phyloP scores from a whole-genome alignment of 1,140 invertebrate species.

The Wasmannia auropunctata region DNA sequence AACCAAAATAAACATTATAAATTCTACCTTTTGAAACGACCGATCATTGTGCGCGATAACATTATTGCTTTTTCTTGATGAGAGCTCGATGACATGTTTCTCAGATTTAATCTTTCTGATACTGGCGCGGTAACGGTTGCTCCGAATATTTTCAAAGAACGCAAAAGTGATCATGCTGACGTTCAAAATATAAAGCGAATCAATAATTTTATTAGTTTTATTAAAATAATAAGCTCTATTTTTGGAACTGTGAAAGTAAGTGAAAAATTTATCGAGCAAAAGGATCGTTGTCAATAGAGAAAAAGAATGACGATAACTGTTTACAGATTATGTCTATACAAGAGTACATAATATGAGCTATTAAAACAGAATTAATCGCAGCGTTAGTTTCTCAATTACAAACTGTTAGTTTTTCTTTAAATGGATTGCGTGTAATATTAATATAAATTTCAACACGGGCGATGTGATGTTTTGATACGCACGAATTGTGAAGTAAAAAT shows the following conservation, averaged over 20 bases:
- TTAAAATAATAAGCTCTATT: neutral
- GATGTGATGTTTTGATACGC: neutral
- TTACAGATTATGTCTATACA: neutral
- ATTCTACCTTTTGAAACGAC: neutral
- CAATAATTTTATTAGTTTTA: too few relatives aligned
- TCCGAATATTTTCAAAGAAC: constrained; percentile 1
- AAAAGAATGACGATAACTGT: neutral
- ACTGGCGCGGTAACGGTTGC: neutral
- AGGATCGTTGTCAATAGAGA: neutral
- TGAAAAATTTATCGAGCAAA: neutral
- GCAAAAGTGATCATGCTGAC: neutral
- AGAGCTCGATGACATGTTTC: neutral
- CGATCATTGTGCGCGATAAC: neutral
- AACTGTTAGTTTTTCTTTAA: neutral
- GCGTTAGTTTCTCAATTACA: neutral
- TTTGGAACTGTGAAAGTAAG: neutral
- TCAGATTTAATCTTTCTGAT: neutral
- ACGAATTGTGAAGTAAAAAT: constrained; percentile 2
- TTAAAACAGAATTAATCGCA: neutral
- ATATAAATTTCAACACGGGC: neutral
- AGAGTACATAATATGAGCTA: neutral
- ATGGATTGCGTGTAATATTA: neutral
- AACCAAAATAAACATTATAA: neutral
- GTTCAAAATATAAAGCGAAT: neutral
- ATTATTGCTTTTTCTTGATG: neutral